phyloP scores from a whole-genome alignment of 2,888 invertebrate genomes.

The Bibio marci region DNA sequence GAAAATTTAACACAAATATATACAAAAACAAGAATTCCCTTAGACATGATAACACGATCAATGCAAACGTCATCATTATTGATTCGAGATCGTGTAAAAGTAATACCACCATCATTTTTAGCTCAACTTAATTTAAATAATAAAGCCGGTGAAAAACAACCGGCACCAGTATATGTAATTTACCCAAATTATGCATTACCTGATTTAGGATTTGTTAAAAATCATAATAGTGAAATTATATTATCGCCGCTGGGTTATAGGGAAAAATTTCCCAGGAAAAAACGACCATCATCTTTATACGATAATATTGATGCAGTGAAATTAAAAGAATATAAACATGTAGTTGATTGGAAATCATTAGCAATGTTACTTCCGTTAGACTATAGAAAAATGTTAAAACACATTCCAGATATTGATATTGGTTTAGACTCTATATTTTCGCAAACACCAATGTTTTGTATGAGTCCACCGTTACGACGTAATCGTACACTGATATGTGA shows the following conservation, averaged over 20 bases:
- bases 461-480: conserved; percentile 38
- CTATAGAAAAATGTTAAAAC: conserved; percentile 58
- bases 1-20: conserved; percentile 20
- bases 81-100: conserved; percentile 37
- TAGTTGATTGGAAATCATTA: conserved; percentile 86
- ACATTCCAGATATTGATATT: conserved; percentile 52
- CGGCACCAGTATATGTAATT: conserved; percentile 71
- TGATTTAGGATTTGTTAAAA: conserved; percentile 60
- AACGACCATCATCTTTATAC: conserved; percentile 43
- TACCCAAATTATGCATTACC: conserved; percentile 85
- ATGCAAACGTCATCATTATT: conserved; percentile 50
- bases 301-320: conserved; percentile 67
- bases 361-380: conserved; percentile 75
- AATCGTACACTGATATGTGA: conserved; percentile 42
- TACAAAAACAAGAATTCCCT: conserved; percentile 31
- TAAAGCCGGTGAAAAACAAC: conserved; percentile 39
- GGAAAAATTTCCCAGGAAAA: conserved; percentile 44
- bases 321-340: conserved; percentile 65
- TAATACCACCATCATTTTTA: conserved; percentile 52
- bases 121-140: conserved; percentile 34
- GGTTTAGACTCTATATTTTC: conserved; percentile 30
- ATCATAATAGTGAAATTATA: conserved; percentile 40
- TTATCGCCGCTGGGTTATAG: conserved; percentile 38
- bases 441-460: conserved; percentile 39
- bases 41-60: conserved; percentile 47